phyloP scores from a whole-genome alignment of 2,113 vertebrate species.

The Pagrus major region DNA sequence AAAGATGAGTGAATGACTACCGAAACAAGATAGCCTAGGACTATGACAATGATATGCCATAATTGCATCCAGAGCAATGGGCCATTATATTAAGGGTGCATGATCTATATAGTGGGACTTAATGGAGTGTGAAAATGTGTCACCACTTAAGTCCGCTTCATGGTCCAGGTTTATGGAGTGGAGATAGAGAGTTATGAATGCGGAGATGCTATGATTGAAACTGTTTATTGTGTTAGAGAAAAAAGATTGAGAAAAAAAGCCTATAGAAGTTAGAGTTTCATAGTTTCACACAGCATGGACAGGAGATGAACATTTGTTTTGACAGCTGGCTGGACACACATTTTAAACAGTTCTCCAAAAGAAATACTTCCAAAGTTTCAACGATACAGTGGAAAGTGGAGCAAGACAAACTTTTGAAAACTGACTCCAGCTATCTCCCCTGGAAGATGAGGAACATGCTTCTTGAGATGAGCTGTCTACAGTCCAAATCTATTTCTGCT shows the following conservation, averaged over 20 bases:
- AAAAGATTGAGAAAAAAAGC: conserved; percentile 9
- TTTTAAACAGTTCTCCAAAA: conserved; percentile 28
- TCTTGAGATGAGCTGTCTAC: conserved; percentile 69
- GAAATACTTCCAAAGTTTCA: conserved; percentile 57
- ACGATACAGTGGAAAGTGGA: conserved; percentile 48
- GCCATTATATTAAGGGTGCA: conserved; percentile 53
- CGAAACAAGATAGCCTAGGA: conserved; percentile 36
- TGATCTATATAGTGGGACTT: conserved; percentile 47
- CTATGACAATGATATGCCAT: conserved; percentile 49
- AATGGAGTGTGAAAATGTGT: conserved; percentile 55
- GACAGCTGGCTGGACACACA: conserved; percentile 36
- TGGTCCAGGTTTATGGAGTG: conserved; percentile 17
- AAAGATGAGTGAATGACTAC: conserved; percentile 36
- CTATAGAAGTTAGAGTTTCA: background rate
- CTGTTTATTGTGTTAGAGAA: background rate
- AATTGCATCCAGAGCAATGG: conserved; percentile 68
- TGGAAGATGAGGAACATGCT: conserved; percentile 54
- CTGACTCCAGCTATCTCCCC: conserved; percentile 51
- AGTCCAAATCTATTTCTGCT: conserved; percentile 76
- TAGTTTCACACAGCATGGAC: background rate
- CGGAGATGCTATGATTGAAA: background rate
- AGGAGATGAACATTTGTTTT: conserved; percentile 9
- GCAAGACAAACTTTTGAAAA: conserved; percentile 63
- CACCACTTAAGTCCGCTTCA: conserved; percentile 19
- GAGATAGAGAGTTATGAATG: conserved; percentile 16